phyloP scores from a whole-genome alignment of 2,888 invertebrate species.

The Sesamia inferens region DNA sequence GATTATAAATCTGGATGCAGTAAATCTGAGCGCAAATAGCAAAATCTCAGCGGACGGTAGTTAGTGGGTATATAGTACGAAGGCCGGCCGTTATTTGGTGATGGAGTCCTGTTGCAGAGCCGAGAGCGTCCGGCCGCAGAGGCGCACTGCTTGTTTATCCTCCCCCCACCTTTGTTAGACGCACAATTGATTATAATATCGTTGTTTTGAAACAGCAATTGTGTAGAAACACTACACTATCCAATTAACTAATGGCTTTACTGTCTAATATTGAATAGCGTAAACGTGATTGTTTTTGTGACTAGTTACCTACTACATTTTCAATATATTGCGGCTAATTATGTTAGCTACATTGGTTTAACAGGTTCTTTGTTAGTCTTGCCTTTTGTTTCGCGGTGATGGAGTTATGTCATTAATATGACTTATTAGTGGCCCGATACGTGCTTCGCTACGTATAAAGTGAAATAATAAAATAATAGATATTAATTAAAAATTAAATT shows the following conservation, averaged over 20 bases:
- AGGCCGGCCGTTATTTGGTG: slow-evolving; percentile 31
- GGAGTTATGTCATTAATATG: slow-evolving; percentile 22
- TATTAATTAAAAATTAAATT: too few relatives aligned
- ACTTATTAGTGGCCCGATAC: not conserved
- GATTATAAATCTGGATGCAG: slow-evolving; percentile 13
- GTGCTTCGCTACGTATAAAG: not conserved
- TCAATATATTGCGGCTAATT: slow-evolving; percentile 22
- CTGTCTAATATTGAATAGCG: slow-evolving; percentile 18
- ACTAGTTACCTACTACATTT: slow-evolving; percentile 15
- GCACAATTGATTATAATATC: slow-evolving; percentile 62
- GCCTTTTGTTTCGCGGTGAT: slow-evolving; percentile 13
- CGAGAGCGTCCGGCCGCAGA: not conserved
- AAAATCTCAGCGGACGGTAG: slow-evolving; percentile 14
- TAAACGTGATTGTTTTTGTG: slow-evolving; percentile 17
- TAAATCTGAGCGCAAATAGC: not conserved
- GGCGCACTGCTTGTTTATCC: slow-evolving; percentile 25
- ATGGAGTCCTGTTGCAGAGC: slow-evolving; percentile 8
- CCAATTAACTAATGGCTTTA: slow-evolving; percentile 61
- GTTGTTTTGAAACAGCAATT: slow-evolving; percentile 62
- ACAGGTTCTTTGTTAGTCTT: slow-evolving; percentile 10
- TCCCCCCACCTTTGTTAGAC: slow-evolving; percentile 60
- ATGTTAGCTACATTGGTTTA: slow-evolving; percentile 9
- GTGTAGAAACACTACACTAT: slow-evolving; percentile 48
- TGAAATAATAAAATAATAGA: too few relatives aligned
- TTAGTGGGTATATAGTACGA: slow-evolving; percentile 8